Conservation (phyloP, 2,888 invertebrate species). For the Acanthosepion pharaonis region DNA sequence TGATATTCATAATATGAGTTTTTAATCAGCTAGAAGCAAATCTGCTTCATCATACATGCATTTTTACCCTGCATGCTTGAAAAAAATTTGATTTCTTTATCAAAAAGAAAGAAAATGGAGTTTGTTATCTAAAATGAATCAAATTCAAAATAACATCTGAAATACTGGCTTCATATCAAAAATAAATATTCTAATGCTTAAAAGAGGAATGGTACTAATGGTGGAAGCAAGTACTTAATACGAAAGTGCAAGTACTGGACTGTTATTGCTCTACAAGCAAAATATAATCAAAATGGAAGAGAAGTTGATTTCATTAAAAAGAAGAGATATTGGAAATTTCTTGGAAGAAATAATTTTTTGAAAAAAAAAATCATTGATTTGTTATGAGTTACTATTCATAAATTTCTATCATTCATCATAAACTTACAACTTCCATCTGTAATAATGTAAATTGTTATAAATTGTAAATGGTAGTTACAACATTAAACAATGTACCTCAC, state of each 20-base stretch:
- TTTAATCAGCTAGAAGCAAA: neutral
- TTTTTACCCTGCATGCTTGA: slow-evolving; percentile 4
- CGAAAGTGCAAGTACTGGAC: neutral
- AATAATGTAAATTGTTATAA: too few relatives aligned
- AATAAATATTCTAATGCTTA: neutral
- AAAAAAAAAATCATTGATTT: neutral
- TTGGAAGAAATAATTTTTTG: neutral
- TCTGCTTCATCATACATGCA: neutral
- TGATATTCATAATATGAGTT: neutral
- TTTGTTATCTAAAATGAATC: neutral
- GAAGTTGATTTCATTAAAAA: neutral
- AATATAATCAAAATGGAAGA: neutral
- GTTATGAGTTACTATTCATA: neutral
- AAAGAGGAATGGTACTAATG: neutral
- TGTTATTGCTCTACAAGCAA: neutral
- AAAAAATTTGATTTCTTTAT: neutral
- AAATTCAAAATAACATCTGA: neutral
- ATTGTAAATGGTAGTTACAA: too few relatives aligned
- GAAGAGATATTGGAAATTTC: too few relatives aligned
- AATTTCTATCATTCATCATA: neutral
- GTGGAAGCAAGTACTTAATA: neutral
- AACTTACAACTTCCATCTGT: too few relatives aligned
- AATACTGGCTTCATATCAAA: neutral
- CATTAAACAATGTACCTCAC: too few relatives aligned
- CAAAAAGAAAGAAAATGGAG: neutral